phyloP scores from a whole-genome alignment of 2,113 vertebrate species.

The Pluvialis apricaria region DNA sequence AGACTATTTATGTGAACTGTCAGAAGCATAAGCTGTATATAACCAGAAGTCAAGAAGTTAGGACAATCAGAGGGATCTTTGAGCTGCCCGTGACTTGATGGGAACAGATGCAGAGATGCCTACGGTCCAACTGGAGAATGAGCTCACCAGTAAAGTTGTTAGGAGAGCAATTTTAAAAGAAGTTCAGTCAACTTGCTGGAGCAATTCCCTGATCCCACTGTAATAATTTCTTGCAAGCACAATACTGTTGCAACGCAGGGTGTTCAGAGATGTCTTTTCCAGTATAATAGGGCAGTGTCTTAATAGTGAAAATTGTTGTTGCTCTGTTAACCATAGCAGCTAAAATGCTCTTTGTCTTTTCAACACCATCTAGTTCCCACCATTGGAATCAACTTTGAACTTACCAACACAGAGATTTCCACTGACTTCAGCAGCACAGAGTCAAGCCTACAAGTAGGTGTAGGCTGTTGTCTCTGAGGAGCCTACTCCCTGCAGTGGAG shows the following conservation, averaged over 20 bases:
- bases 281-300: background rate
- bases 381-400: background rate
- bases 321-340: background rate
- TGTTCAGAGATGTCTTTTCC: background rate
- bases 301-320: background rate
- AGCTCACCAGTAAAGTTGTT: constrained; percentile 31
- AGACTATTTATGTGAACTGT: constrained; percentile 62
- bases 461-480: background rate
- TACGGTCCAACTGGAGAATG: background rate
- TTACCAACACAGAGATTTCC: background rate
- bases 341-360: background rate
- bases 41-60: constrained; percentile 39
- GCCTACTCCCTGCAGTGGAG: background rate
- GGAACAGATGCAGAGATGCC: constrained; percentile 6
- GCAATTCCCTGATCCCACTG: background rate
- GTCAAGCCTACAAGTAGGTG: background rate
- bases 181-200: background rate
- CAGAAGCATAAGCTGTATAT: constrained; percentile 47
- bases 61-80: constrained; percentile 24
- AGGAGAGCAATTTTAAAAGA: constrained; percentile 14
- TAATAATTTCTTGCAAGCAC: background rate
- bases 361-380: background rate
- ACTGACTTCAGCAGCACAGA: background rate
- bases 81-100: constrained; percentile 16
- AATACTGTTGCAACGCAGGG: background rate